Conservation (phyloP, 2,888 invertebrate species). For the Watsonalla binaria region DNA sequence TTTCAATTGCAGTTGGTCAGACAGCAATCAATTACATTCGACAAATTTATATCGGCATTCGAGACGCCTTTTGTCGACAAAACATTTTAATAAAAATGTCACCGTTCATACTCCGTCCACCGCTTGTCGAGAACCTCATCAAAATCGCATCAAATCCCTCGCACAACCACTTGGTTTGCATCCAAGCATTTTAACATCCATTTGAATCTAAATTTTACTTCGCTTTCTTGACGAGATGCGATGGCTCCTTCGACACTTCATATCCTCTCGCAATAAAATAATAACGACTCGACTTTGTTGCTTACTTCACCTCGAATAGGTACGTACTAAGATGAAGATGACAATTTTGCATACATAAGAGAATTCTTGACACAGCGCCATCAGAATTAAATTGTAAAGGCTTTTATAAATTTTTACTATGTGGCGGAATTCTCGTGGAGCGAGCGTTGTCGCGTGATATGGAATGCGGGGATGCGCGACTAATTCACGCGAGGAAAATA, state of each 20-base stretch:
- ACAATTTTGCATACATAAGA: slow-evolving; percentile 18
- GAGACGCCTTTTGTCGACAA: slow-evolving; percentile 39
- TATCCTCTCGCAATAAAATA: slow-evolving; percentile 49
- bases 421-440: slow-evolving; percentile 39
- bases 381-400: slow-evolving; percentile 45
- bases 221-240: slow-evolving; percentile 41
- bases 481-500: slow-evolving; percentile 68
- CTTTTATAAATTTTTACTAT: slow-evolving; percentile 36
- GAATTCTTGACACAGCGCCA: slow-evolving; percentile 21
- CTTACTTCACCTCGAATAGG: slow-evolving; percentile 29
- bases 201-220: slow-evolving; percentile 62
- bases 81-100: slow-evolving; percentile 60
- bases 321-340: slow-evolving; percentile 24
- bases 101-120: slow-evolving; percentile 24
- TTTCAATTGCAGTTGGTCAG: slow-evolving; percentile 32
- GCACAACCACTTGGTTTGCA: slow-evolving; percentile 47
- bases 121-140: slow-evolving; percentile 48
- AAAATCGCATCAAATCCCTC: slow-evolving; percentile 62
- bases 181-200: slow-evolving; percentile 58
- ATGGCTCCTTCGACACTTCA: slow-evolving; percentile 41
- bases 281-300: slow-evolving; percentile 38
- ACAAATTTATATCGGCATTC: slow-evolving; percentile 48
- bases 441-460: slow-evolving; percentile 36
- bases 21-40: slow-evolving; percentile 47
- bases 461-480: slow-evolving; percentile 55